A percentile compares a stretch with the other conserved stretches of the same genome.
phyloP scores from a whole-genome alignment of 2,888 invertebrate species.

The Drosophila fungiperda region DNA sequence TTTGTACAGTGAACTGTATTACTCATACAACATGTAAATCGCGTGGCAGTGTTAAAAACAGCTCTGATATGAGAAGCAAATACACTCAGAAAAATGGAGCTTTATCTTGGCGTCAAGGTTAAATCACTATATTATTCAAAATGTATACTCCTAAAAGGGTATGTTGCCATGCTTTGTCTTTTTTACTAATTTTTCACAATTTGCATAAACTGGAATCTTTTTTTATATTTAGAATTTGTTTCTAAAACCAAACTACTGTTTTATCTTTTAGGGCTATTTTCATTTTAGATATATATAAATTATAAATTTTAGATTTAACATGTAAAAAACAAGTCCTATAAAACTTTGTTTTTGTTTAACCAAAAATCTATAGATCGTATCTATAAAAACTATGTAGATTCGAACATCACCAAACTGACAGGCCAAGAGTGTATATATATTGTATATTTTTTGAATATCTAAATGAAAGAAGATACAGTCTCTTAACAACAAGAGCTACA shows the following conservation, averaged over 20 bases:
- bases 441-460: neutral
- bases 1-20: slow-evolving; percentile 50
- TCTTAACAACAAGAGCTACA: neutral
- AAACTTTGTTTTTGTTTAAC: no score
- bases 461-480: neutral
- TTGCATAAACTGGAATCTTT: neutral
- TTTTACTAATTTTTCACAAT: no score
- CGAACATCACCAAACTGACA: no score
- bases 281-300: no score
- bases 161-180: no score
- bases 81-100: neutral
- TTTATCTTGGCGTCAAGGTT: neutral
- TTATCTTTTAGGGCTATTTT: neutral
- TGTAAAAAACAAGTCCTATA: no score
- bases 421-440: neutral
- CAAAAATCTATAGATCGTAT: no score
- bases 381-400: no score
- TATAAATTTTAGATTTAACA: no score
- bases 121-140: neutral
- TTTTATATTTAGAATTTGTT: neutral
- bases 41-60: slow-evolving; percentile 19
- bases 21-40: slow-evolving; percentile 59
- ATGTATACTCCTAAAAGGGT: neutral
- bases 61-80: neutral
- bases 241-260: no score